Evolutionary conservation across 2,113 vertebrate genomes (phyloP).

Genomic region (Bujurquina vittata): DNA sequence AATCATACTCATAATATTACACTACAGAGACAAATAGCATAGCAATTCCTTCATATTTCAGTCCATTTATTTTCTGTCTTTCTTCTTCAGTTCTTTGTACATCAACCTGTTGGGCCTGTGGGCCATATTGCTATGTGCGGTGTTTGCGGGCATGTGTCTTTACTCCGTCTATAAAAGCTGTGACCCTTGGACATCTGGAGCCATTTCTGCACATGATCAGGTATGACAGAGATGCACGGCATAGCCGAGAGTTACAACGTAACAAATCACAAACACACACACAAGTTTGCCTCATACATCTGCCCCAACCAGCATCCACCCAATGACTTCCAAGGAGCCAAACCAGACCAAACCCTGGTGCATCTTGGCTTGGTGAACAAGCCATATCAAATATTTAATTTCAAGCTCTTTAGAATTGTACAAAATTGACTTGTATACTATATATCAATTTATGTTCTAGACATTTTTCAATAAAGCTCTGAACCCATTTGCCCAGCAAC

Average conservation of each 20-base stretch:
- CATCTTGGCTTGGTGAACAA: background rate
- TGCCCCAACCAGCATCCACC: background rate
- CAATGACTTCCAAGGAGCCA: too few species aligned
- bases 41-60: background rate
- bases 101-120: conserved; percentile 92
- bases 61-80: background rate
- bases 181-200: conserved; percentile 87
- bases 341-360: too few species aligned
- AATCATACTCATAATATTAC: background rate
- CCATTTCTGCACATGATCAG: conserved; percentile 89
- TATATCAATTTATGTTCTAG: too few species aligned
- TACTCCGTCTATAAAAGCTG: conserved; percentile 92
- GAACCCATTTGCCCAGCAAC: background rate
- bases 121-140: conserved; percentile 82
- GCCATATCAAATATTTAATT: background rate
- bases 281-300: background rate
- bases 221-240: conserved; percentile 59
- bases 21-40: background rate
- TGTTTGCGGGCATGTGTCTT: conserved; percentile 87
- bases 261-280: background rate
- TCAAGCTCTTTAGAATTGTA: background rate
- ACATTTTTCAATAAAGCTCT: background rate
- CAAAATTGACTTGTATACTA: too few species aligned
- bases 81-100: conserved; percentile 86
- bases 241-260: background rate